These are phyloP conservation scores for Pantala flavescens DNA, from an alignment of 1,140 invertebrate species.

Conservation along the genomic window DNA sequence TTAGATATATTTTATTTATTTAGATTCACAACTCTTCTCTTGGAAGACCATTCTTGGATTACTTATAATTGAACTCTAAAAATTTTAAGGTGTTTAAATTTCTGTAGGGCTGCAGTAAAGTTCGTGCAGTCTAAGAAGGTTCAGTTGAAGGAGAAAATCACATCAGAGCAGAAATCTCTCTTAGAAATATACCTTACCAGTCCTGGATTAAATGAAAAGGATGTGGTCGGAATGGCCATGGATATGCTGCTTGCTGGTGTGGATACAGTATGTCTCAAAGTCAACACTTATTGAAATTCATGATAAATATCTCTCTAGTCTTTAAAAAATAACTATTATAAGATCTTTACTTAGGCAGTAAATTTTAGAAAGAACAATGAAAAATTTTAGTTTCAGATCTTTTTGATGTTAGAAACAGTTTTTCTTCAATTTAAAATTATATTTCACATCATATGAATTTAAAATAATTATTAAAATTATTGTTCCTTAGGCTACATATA, in stretches of 20 bases:
- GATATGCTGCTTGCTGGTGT: conserved; percentile 77
- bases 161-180: conserved; percentile 35
- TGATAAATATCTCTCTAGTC: conserved; percentile 15
- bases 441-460: background rate
- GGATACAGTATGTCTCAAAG: conserved; percentile 56
- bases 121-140: conserved; percentile 49
- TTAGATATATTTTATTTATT: too few relatives aligned
- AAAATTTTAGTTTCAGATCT: too few relatives aligned
- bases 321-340: conserved; percentile 14
- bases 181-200: conserved; percentile 55
- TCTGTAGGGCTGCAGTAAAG: conserved; percentile 51
- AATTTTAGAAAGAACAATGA: too few relatives aligned
- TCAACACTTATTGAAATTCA: background rate
- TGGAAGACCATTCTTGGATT: too few relatives aligned
- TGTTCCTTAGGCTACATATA: conserved; percentile 64
- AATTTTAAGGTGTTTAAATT: conserved; percentile 12
- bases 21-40: too few relatives aligned
- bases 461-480: background rate
- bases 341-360: conserved; percentile 12
- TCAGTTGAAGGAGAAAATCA: conserved; percentile 25
- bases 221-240: conserved; percentile 67
- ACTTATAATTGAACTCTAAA: too few relatives aligned
- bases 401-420: too few relatives aligned
- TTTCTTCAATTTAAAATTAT: too few relatives aligned
- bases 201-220: conserved; percentile 57